Conservation (phyloP, 1,140 invertebrate species). For the Drosophila pallidifrons region DNA sequence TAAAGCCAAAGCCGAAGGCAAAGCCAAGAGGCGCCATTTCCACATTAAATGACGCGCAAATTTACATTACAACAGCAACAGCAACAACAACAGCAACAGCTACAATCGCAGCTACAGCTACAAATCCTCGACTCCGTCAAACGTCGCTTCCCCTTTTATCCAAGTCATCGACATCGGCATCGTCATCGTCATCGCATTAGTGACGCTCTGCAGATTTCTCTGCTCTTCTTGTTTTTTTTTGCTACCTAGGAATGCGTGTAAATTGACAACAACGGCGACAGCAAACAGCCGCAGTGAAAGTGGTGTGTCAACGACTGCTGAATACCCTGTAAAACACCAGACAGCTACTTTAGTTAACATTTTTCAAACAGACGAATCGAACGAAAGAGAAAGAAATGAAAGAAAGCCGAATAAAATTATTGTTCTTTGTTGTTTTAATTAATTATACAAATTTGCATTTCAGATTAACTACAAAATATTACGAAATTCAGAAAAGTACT, state of each 20-base stretch:
- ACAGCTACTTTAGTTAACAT: too few relatives aligned
- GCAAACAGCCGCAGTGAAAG: neutral
- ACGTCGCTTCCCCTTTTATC: neutral
- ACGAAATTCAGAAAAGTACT: too few relatives aligned
- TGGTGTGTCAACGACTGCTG: neutral
- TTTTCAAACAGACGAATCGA: too few relatives aligned
- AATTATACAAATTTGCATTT: too few relatives aligned
- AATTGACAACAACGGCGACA: slow-evolving; percentile 51
- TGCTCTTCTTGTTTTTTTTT: too few relatives aligned
- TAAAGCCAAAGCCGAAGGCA: neutral
- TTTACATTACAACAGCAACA: slow-evolving; percentile 51
- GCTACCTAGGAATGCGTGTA: slow-evolving; percentile 79
- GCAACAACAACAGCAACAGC: slow-evolving; percentile 1
- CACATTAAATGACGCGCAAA: slow-evolving; percentile 75
- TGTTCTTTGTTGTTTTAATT: too few relatives aligned
- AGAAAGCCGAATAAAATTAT: neutral
- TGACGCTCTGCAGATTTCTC: slow-evolving; percentile 69
- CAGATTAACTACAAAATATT: too few relatives aligned
- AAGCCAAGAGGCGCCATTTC: slow-evolving; percentile 28
- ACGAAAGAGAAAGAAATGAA: too few relatives aligned
- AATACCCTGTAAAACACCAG: neutral
- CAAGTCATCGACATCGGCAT: slow-evolving; percentile 29
- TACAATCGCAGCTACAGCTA: neutral
- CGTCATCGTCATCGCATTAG: slow-evolving; percentile 61
- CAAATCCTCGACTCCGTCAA: neutral